Evolutionary conservation across 37 sponge, comb jelly and placozoan genomes (phyloP).

Genomic region (Halichondria panicea): DNA sequence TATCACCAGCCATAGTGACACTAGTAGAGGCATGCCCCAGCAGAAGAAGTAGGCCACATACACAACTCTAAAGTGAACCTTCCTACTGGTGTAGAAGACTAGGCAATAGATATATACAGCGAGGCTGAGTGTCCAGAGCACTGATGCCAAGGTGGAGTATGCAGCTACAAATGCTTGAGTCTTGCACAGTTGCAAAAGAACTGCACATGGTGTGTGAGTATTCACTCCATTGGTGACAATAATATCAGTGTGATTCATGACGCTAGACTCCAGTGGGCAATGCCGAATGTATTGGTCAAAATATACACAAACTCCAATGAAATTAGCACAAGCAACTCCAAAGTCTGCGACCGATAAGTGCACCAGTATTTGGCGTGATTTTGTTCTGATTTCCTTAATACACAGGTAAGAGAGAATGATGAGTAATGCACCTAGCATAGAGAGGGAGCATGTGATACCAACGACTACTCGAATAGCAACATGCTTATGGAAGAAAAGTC

Average conservation of each 20-base stretch:
- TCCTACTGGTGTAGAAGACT: slow-evolving; percentile 10
- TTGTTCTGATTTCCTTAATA: slow-evolving; percentile 44
- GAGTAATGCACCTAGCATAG: slow-evolving; percentile 53
- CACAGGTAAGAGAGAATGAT: slow-evolving; percentile 68
- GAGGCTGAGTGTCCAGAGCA: slow-evolving; percentile 28
- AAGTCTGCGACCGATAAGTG: slow-evolving; percentile 77
- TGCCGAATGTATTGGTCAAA: slow-evolving; percentile 46
- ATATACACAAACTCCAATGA: slow-evolving; percentile 56
- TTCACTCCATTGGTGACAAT: not conserved
- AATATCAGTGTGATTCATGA: not conserved
- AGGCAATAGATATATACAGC: slow-evolving; percentile 31
- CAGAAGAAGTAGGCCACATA: slow-evolving; percentile 29
- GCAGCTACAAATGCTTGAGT: slow-evolving; percentile 13
- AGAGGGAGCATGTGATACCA: slow-evolving; percentile 38
- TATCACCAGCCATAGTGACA: slow-evolving; percentile 42
- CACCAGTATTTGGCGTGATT: slow-evolving; percentile 58
- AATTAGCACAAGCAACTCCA: slow-evolving; percentile 52
- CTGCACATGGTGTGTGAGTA: too few relatives aligned
- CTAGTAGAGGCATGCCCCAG: slow-evolving; percentile 57
- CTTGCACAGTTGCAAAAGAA: too few relatives aligned
- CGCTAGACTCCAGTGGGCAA: not conserved
- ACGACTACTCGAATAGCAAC: slow-evolving; percentile 25
- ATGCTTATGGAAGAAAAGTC: slow-evolving; percentile 25
- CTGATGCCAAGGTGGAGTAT: slow-evolving; percentile 17
- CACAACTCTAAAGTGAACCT: slow-evolving; percentile 5